These are phyloP conservation scores for Antitype chi DNA, from an alignment of 2,888 invertebrate species.

Conservation along the genomic window DNA sequence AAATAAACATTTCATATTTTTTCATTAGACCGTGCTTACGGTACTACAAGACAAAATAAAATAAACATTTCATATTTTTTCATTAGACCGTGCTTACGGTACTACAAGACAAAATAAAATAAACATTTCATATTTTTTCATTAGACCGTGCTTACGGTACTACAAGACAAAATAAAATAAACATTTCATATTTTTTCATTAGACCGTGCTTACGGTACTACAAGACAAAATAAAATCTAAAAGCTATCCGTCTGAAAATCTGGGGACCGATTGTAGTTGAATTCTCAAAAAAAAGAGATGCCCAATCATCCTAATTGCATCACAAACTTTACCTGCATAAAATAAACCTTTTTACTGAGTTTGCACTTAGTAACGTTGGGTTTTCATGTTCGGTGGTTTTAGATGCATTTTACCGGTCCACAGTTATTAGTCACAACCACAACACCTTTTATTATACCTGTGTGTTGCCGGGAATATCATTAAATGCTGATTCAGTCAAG, in stretches of 20 bases:
- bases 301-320: background rate
- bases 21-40: background rate
- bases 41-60: too few relatives aligned
- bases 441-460: conserved; percentile 25
- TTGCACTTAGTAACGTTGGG: conserved; percentile 18
- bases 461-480: conserved; percentile 33
- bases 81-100: too few relatives aligned
- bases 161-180: too few relatives aligned
- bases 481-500: conserved; percentile 47
- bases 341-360: background rate
- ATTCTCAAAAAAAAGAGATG: background rate
- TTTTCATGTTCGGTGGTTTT: conserved; percentile 27
- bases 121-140: background rate
- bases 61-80: background rate
- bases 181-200: background rate
- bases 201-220: background rate
- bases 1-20: background rate
- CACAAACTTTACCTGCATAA: conserved; percentile 1
- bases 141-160: too few relatives aligned
- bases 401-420: background rate
- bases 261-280: background rate
- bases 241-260: background rate
- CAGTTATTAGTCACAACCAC: conserved; percentile 25
- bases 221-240: background rate
- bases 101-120: too few relatives aligned